These are phyloP conservation scores for Mastomys natalensis DNA, from an alignment of 2,113 vertebrate species.

Conservation along the genomic window DNA sequence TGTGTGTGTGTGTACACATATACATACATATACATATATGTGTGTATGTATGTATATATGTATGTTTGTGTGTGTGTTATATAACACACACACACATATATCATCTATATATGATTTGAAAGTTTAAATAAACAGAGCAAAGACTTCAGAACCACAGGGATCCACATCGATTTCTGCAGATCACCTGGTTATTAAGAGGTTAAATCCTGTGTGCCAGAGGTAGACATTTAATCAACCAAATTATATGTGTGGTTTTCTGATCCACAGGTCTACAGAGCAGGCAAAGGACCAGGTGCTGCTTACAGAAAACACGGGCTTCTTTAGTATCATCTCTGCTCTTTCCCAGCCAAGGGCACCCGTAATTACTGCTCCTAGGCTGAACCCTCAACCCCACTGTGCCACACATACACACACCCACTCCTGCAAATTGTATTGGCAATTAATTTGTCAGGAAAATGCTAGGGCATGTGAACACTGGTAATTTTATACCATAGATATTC, in stretches of 20 bases:
- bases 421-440: constrained; percentile 77
- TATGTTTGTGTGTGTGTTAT: no score
- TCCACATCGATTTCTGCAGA: background rate
- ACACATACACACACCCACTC: constrained; percentile 3
- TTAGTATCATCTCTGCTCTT: constrained; percentile 59
- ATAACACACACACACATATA: no score
- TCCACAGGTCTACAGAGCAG: background rate
- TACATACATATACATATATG: no score
- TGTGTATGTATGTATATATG: no score
- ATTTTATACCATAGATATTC: constrained; percentile 82
- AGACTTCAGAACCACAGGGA: background rate
- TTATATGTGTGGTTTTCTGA: constrained; percentile 19
- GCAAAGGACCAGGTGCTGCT: constrained; percentile 62
- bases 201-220: constrained; percentile 29
- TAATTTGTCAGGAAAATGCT: constrained; percentile 83
- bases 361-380: constrained; percentile 74
- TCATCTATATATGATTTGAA: background rate
- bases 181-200: background rate
- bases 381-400: constrained; percentile 54
- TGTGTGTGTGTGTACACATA: no score
- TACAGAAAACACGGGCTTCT: constrained; percentile 3
- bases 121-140: background rate
- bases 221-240: constrained; percentile 14
- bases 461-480: constrained; percentile 78
- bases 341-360: constrained; percentile 37